Base-by-base conservation (phyloP, 1,140 invertebrate species). In the Scaptomyza hsui region DNA sequence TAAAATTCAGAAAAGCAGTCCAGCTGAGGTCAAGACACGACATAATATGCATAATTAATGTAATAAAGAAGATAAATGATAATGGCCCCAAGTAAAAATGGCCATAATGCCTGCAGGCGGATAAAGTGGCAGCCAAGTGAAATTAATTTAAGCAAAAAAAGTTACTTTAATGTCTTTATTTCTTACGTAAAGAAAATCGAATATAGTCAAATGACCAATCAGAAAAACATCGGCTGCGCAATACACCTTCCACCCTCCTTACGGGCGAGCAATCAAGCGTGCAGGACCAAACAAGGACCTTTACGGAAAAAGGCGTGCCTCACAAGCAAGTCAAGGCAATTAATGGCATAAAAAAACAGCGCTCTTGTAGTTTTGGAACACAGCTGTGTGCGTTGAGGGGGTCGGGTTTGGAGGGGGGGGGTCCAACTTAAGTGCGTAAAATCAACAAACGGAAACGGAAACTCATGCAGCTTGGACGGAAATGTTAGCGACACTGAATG, bases 381-480 rank as follows among this genome's bases (percentile, higher is more conserved):
- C 35, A 24, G 52, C 19, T 41, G 37, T 10, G 37, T 35, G 52
- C 16, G 9, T n/a, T n/a, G 12, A 12, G 48, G 3, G 26, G 7
- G 26, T 29, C n/a, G 52, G 12, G 13, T 37, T 6, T 29, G 26
- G 10, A 37, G 1, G 19, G 21, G 47, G 1, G 19, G 21, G 37
- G 49, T 61, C 44, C 21, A 37, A 47, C 42, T 65, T 65, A 72
- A 75, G 80, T 83, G 79, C 72, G 79, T 83, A 71, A 78, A 72
- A 78, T 83, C 67, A 72, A 71, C 74, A 72, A 88, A 72, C 78
- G 78, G 82, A 88, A 88, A 69, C 78, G 81, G 81, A 86, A 78
- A 82, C 78, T 86, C 81, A 81, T 88, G 78, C 78, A 82, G 61
- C 74, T 73, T 48, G 72, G 69, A 47, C 75, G 82, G 82, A 86